Percentiles rank a stretch among this genome's conserved stretches.
Conservation (phyloP, 2,797 vertebrate genomes). For the Vireo griseus region DNA sequence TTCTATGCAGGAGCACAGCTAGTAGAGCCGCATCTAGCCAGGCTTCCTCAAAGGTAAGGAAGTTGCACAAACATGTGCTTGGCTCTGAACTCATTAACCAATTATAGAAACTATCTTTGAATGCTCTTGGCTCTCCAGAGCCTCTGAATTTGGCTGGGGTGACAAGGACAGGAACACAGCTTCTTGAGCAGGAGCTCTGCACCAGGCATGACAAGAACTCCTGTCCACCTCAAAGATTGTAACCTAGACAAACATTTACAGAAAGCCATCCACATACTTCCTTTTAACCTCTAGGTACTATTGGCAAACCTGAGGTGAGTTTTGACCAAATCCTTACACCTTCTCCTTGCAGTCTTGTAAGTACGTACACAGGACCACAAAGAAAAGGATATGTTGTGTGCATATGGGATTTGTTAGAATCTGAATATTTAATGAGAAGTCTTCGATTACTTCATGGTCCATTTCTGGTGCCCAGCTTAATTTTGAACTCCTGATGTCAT, state of each 20-base stretch:
- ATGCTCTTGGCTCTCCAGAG: not conserved
- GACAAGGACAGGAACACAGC: not conserved
- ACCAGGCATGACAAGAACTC: not conserved
- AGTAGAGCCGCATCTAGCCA: not conserved
- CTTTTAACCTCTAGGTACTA: not conserved
- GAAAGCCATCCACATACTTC: not conserved
- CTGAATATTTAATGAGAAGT: not conserved
- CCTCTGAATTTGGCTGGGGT: not conserved
- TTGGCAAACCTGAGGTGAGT: not conserved
- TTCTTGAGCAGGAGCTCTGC: not conserved
- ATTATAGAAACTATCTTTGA: not conserved
- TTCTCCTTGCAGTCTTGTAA: not conserved
- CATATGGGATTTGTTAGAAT: not conserved
- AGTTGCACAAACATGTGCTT: not conserved
- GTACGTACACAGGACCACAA: not conserved
- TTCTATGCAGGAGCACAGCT: fast-evolving
- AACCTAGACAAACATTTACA: not conserved
- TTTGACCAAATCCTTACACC: not conserved
- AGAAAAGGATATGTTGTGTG: not conserved
- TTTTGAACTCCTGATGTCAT: not conserved
- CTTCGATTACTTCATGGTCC: not conserved
- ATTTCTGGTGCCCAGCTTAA: not conserved
- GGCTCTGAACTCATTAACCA: not conserved
- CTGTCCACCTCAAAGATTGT: not conserved
- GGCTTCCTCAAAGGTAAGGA: not conserved